phyloP scores from a whole-genome alignment of 2,888 invertebrate genomes.

The Eutolmus rufibarbis region DNA sequence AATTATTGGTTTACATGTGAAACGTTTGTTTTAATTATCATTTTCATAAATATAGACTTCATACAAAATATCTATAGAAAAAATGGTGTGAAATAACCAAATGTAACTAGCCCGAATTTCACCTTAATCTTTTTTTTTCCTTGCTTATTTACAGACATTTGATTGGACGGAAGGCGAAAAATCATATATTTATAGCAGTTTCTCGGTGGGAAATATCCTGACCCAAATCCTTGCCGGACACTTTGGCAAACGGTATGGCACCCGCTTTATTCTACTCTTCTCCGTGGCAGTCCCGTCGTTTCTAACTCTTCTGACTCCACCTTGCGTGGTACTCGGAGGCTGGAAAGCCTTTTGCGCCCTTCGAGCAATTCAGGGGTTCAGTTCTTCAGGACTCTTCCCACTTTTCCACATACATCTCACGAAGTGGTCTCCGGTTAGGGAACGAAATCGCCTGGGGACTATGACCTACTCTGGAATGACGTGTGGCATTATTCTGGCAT shows the following conservation, averaged over 20 bases:
- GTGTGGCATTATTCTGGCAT: slow-evolving; percentile 71
- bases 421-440: slow-evolving; percentile 73
- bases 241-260: slow-evolving; percentile 75
- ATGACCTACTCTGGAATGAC: slow-evolving; percentile 69
- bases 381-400: slow-evolving; percentile 73
- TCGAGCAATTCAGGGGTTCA: slow-evolving; percentile 72
- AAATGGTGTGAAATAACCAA: no score
- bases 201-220: slow-evolving; percentile 80
- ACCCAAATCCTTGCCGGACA: slow-evolving; percentile 72
- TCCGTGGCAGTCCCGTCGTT: slow-evolving; percentile 72
- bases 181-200: slow-evolving; percentile 72
- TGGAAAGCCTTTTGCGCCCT: slow-evolving; percentile 68
- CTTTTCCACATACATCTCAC: slow-evolving; percentile 71
- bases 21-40: no score
- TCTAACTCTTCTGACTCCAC: slow-evolving; percentile 72
- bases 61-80: no score
- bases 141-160: slow-evolving; percentile 52
- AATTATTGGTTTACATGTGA: no score
- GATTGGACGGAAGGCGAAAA: slow-evolving; percentile 66
- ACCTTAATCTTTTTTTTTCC: no score
- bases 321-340: slow-evolving; percentile 70
- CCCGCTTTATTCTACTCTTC: slow-evolving; percentile 67
- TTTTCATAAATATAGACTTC: no score
- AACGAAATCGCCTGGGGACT: slow-evolving; percentile 69
- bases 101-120: no score